A percentile compares a stretch with the other conserved stretches of the same genome.
Evolutionary conservation across 2,797 vertebrate species (phyloP).

Genomic region (Oryzias dopingdopingensis): DNA sequence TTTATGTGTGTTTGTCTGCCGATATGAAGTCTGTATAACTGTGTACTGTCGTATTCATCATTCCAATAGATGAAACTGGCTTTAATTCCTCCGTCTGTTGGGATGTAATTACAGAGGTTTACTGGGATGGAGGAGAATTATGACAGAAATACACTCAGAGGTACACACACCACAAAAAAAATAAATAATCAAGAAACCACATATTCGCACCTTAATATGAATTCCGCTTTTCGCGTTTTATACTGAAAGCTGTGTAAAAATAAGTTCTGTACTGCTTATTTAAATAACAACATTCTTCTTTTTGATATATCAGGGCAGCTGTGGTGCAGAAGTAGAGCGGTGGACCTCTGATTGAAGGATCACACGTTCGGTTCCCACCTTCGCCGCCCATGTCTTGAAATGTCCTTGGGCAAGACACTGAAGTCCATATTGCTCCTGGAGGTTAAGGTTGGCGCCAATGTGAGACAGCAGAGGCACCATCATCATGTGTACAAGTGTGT

Average conservation of each 20-base stretch:
- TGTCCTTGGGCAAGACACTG: no score
- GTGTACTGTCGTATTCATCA: constrained; percentile 72
- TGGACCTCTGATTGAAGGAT: no score
- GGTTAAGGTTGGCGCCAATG: no score
- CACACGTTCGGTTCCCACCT: no score
- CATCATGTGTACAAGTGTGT: no score
- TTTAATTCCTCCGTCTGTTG: constrained; percentile 74
- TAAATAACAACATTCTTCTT: not conserved
- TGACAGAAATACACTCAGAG: constrained; percentile 46
- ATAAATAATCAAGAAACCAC: constrained; percentile 6
- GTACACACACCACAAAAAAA: constrained; percentile 14
- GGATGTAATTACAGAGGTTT: constrained; percentile 76
- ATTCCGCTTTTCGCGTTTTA: constrained; percentile 27
- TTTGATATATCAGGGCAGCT: not conserved
- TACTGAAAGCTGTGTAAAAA: not conserved
- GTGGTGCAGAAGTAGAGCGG: not conserved
- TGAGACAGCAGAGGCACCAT: no score
- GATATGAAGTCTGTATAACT: constrained; percentile 76
- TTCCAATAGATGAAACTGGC: constrained; percentile 68
- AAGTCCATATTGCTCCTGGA: no score
- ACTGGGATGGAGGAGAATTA: constrained; percentile 70
- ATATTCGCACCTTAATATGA: constrained; percentile 23
- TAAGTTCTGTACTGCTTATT: not conserved
- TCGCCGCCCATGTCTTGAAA: no score
- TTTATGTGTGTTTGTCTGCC: constrained; percentile 75